Conservation (phyloP, 2,888 invertebrate species). For the Biston betularia region DNA sequence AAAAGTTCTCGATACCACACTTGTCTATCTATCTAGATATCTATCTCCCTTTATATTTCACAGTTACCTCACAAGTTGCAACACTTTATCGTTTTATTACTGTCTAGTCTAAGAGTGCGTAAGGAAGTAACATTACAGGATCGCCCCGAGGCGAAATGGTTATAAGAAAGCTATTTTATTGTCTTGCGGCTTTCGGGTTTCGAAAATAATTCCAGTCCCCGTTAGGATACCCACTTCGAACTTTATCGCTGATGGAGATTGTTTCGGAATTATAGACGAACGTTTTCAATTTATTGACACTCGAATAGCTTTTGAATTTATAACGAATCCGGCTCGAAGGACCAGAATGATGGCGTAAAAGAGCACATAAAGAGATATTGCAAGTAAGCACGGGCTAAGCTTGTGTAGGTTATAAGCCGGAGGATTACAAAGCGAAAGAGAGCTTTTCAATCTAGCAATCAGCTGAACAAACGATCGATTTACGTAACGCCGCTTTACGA, state of each 20-base stretch:
- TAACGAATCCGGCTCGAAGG: constrained; percentile 38
- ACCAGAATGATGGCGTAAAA: constrained; percentile 33
- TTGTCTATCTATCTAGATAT: constrained; percentile 25
- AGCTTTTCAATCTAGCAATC: constrained; percentile 76
- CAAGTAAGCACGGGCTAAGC: constrained; percentile 46
- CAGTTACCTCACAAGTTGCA: constrained; percentile 64
- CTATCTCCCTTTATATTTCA: constrained; percentile 48
- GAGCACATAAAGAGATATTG: constrained; percentile 39
- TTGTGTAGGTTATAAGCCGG: constrained; percentile 54
- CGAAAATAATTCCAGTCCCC: constrained; percentile 68
- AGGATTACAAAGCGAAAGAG: constrained; percentile 68
- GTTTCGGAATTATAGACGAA: constrained; percentile 60
- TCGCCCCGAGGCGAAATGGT: constrained; percentile 61
- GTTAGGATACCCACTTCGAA: constrained; percentile 64
- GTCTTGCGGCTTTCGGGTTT: constrained; percentile 62
- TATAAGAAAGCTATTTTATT: constrained; percentile 76
- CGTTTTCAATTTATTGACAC: constrained; percentile 57
- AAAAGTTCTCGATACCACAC: constrained; percentile 47
- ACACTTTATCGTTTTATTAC: constrained; percentile 74
- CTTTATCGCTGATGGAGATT: constrained; percentile 65
- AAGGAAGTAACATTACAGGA: constrained; percentile 64
- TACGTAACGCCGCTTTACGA: constrained; percentile 72
- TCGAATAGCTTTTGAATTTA: constrained; percentile 45
- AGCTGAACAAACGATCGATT: constrained; percentile 78
- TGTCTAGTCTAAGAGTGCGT: constrained; percentile 55